A percentile compares a stretch with the other conserved stretches of the same genome.
phyloP scores from a whole-genome alignment of 2,888 invertebrate genomes.

The Psococerastis gibbosa region DNA sequence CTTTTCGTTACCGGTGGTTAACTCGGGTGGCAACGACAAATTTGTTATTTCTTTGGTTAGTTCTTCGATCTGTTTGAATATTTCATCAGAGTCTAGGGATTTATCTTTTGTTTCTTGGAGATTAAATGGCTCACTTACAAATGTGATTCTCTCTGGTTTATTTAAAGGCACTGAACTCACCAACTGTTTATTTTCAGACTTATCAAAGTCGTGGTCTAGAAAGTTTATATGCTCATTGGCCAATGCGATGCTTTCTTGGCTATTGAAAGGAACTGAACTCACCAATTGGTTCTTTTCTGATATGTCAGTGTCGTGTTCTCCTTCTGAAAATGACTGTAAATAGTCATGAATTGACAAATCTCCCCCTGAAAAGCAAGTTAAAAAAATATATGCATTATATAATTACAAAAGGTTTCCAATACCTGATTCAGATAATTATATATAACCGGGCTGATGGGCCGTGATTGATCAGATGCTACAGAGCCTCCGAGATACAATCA shows the following conservation, averaged over 20 bases:
- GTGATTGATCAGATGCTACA: too few species aligned
- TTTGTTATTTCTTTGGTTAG: slow-evolving; percentile 5
- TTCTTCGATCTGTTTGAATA: slow-evolving; percentile 4
- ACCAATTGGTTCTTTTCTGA: slow-evolving; percentile 16
- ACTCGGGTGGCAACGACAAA: not conserved
- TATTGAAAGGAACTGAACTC: too few species aligned
- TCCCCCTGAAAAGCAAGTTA: slow-evolving; percentile 15
- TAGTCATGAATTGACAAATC: slow-evolving; percentile 16
- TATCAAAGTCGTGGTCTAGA: slow-evolving; percentile 10
- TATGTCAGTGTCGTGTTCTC: slow-evolving; percentile 13
- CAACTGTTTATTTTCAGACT: slow-evolving; percentile 15
- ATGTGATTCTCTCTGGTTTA: too few species aligned
- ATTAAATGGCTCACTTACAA: not conserved
- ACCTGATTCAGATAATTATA: too few species aligned
- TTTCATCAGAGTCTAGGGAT: not conserved
- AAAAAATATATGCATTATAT: too few species aligned
- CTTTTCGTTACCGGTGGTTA: not conserved
- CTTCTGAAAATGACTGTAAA: slow-evolving; percentile 16
- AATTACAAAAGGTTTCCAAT: too few species aligned
- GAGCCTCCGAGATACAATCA: too few species aligned
- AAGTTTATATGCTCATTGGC: not conserved
- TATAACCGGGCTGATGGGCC: too few species aligned
- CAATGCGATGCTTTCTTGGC: too few species aligned
- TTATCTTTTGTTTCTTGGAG: not conserved
- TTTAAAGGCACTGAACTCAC: slow-evolving; percentile 17